These are phyloP conservation scores for Thecocarcelia acutangulata DNA, from an alignment of 2,888 invertebrate species.

Conservation along the genomic window DNA sequence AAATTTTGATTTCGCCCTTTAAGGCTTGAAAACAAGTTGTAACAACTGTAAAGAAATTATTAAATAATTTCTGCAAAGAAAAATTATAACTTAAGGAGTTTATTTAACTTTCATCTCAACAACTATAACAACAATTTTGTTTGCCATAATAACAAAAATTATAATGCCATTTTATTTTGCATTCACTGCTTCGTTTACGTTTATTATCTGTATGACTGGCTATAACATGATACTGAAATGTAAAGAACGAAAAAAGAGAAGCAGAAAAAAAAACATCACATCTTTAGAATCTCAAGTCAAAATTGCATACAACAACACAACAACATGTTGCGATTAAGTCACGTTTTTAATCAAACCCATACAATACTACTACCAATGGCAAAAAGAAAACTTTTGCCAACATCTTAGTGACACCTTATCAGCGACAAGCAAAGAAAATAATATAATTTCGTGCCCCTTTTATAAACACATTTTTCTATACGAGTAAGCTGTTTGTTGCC, in stretches of 20 bases:
- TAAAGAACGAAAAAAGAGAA: neutral
- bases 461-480: constrained; percentile 37
- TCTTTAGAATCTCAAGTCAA: constrained; percentile 26
- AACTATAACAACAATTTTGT: neutral
- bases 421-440: constrained; percentile 56
- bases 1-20: constrained; percentile 25
- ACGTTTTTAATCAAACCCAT: constrained; percentile 79
- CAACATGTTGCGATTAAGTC: constrained; percentile 76
- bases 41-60: too few species aligned
- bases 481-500: neutral
- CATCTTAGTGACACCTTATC: constrained; percentile 66
- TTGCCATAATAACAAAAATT: constrained; percentile 32
- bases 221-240: constrained; percentile 39
- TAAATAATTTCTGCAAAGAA: constrained; percentile 5
- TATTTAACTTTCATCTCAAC: neutral
- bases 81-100: neutral
- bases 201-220: constrained; percentile 41
- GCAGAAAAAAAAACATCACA: neutral
- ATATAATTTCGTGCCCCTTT: constrained; percentile 64
- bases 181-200: constrained; percentile 26
- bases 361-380: constrained; percentile 9
- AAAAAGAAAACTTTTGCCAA: constrained; percentile 37
- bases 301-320: constrained; percentile 58
- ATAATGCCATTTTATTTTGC: constrained; percentile 55
- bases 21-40: constrained; percentile 22